These are phyloP conservation scores for Bucorvus abyssinicus DNA, from an alignment of 2,797 vertebrate genomes.

Conservation along the genomic window DNA sequence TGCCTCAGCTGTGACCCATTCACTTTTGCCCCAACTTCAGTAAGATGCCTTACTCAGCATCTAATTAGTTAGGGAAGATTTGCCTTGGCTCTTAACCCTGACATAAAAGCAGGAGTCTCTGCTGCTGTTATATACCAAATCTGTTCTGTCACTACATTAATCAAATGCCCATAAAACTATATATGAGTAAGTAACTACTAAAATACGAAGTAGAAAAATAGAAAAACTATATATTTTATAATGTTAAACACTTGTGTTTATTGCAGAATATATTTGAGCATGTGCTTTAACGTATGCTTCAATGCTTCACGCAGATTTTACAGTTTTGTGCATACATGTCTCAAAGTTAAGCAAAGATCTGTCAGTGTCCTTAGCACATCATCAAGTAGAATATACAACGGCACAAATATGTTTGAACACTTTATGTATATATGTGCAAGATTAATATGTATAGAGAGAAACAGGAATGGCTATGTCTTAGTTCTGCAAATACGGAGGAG, in stretches of 20 bases:
- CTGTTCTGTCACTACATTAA: conserved; percentile 79
- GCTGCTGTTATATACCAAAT: conserved; percentile 78
- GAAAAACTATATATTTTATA: background rate
- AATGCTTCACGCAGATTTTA: background rate
- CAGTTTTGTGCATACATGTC: background rate
- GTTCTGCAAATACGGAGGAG: background rate
- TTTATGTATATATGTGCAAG: background rate
- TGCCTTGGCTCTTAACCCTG: conserved; percentile 75
- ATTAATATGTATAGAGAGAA: background rate
- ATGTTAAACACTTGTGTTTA: background rate
- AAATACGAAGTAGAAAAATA: conserved; percentile 30
- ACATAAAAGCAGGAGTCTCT: conserved; percentile 78
- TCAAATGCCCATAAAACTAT: conserved; percentile 66
- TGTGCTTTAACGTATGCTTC: background rate
- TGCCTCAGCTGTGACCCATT: conserved; percentile 78
- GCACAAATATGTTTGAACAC: background rate
- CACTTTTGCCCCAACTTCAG: conserved; percentile 79
- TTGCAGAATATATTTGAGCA: background rate
- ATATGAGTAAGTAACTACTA: conserved; percentile 47
- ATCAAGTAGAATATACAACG: background rate
- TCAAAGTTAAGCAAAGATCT: conserved; percentile 23
- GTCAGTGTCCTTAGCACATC: background rate
- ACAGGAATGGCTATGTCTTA: background rate
- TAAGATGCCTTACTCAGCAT: conserved; percentile 82
- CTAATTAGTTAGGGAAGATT: conserved; percentile 80